Base-by-base conservation (phyloP, 2,113 vertebrate genomes). In the Cnemophilus loriae region DNA sequence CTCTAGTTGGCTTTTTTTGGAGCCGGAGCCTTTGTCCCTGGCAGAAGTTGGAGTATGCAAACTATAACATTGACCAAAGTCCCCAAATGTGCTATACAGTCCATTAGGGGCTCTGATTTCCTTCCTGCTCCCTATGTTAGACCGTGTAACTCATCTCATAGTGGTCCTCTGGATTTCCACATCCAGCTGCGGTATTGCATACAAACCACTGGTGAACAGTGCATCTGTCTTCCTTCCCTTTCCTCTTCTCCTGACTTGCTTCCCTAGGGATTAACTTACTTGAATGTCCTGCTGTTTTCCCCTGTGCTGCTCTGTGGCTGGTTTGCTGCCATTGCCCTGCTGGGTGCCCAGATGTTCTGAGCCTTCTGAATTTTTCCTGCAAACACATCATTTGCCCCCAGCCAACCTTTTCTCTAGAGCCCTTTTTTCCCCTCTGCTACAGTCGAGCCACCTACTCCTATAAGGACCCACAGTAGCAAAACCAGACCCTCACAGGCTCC, bases 11-110 rank as follows among this genome's bases (percentile, higher is more conserved):
- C 47, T 77, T 69, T 74, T 77, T 64, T 27, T 44, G 53, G 64
- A 84, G 37, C 41, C 56, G 56, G 18, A 81, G 82, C 68, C 44
- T 92, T 92, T 85, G 77, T 84, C 37, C 27, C 52, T 92, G 47
- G 28, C 32, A 70, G 64, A 67, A 92, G 49, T n/a, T 84, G 42
- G 32, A 74, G 28, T 41, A 16, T 39, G 33, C 37, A 84, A 59
- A 33, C 28, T 44, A 0, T 23, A 35, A 21, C 37, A 28, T 8
- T 47, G 59, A 84, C 37, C 44, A 47, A 70, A 80, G 70, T 60
- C 42, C 59, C 46, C 5, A 37, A 5, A 35, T 50, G 44, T 80
- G 63, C 55, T 30, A 1, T 55, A 4, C 30, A 24, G 22, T 57
- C 20, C 9, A 3, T 35, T 44, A 24, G 14, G 35, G 47, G 10